Conservation (phyloP, 1,140 invertebrate genomes). For the Polypedilum pembai region DNA sequence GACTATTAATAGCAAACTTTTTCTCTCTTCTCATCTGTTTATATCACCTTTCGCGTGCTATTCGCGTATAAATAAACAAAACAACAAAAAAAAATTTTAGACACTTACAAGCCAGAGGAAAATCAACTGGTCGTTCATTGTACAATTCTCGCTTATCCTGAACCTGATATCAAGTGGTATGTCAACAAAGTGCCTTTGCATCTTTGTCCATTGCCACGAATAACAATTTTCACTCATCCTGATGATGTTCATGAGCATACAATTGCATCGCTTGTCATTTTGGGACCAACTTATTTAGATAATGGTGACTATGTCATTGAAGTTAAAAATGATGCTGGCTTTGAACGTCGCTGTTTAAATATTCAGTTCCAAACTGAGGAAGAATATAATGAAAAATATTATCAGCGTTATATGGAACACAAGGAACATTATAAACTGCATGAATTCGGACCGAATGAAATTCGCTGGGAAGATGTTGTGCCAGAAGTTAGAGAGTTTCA, state of each 20-base stretch:
- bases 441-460: neutral
- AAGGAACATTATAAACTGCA: conserved; percentile 11
- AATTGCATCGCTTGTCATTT: neutral
- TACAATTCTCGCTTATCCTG: neutral
- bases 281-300: neutral
- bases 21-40: neutral
- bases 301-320: conserved; percentile 24
- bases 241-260: conserved; percentile 23
- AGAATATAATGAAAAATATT: conserved; percentile 22
- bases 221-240: neutral
- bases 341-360: neutral
- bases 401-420: neutral
- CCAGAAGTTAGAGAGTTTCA: neutral
- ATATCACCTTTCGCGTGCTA: neutral
- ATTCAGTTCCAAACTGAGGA: conserved; percentile 12
- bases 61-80: neutral
- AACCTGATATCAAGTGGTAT: neutral
- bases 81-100: neutral
- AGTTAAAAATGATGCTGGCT: conserved; percentile 3
- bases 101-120: conserved; percentile 25
- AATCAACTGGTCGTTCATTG: conserved; percentile 18
- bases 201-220: neutral
- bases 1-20: conserved; percentile 6
- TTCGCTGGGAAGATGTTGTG: neutral
- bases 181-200: neutral